phyloP scores from a whole-genome alignment of 2,113 vertebrate genomes.

The Actinemys pallida region DNA sequence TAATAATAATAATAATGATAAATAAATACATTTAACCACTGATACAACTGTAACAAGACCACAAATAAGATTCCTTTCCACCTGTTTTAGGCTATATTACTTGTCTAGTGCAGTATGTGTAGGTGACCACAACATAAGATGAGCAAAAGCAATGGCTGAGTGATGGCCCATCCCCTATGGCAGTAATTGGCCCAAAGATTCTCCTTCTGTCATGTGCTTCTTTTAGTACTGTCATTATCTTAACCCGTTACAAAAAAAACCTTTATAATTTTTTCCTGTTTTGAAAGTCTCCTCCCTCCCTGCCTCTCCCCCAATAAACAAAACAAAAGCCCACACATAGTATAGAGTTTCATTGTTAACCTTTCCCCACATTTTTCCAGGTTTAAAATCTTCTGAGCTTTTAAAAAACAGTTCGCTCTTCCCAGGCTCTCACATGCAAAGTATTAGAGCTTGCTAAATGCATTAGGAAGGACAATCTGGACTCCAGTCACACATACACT shows the following conservation, averaged over 20 bases:
- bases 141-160: background rate
- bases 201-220: background rate
- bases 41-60: background rate
- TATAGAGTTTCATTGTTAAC: background rate
- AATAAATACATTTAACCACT: background rate
- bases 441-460: background rate
- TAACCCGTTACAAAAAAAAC: background rate
- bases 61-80: background rate
- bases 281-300: background rate
- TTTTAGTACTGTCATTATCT: background rate
- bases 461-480: background rate
- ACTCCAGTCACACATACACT: background rate
- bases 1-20: too few species aligned
- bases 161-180: background rate
- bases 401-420: too few species aligned
- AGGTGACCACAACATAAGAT: rapidly evolving
- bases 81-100: background rate
- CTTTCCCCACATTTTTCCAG: background rate
- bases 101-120: background rate
- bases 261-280: background rate
- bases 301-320: background rate
- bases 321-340: background rate
- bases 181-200: background rate
- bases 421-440: background rate
- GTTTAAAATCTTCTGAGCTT: background rate